phyloP scores from a whole-genome alignment of 2,113 vertebrate genomes.

The Lepisosteus oculatus region DNA sequence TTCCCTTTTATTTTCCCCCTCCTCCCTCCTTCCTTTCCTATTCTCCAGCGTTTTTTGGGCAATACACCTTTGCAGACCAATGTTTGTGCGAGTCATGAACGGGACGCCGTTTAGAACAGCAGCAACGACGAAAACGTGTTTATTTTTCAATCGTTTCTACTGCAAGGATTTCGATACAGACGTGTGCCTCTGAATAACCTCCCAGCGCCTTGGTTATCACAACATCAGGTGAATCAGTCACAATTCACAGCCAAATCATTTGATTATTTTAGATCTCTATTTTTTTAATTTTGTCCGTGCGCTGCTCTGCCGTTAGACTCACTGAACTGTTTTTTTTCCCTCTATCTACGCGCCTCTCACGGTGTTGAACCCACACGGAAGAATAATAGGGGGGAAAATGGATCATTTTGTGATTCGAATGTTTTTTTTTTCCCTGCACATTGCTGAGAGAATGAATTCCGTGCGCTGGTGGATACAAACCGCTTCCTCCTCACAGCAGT shows the following conservation, averaged over 20 bases:
- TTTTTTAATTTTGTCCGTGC: slow-evolving; percentile 56
- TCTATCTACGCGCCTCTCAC: no score
- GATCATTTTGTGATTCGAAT: slow-evolving; percentile 24
- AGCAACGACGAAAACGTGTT: slow-evolving; percentile 39
- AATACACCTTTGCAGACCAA: slow-evolving; percentile 38
- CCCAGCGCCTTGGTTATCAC: slow-evolving; percentile 91
- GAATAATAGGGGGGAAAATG: slow-evolving; percentile 12
- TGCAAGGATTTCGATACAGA: slow-evolving; percentile 80
- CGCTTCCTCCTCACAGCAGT: no score
- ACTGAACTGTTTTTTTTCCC: slow-evolving; percentile 46
- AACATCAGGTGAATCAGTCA: slow-evolving; percentile 80
- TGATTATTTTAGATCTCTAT: slow-evolving; percentile 47
- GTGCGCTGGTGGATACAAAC: no score
- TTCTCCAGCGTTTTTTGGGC: slow-evolving; percentile 51
- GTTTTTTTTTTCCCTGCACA: slow-evolving; percentile 32
- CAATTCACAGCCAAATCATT: slow-evolving; percentile 57
- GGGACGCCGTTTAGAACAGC: slow-evolving; percentile 55
- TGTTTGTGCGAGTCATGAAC: slow-evolving; percentile 17
- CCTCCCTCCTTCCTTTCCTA: slow-evolving; percentile 13
- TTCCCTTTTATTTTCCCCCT: slow-evolving; percentile 26
- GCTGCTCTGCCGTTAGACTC: slow-evolving; percentile 27
- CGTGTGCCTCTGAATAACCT: slow-evolving; percentile 93
- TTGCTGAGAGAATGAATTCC: no score
- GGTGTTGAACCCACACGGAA: not conserved
- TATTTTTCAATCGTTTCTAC: slow-evolving; percentile 59